phyloP scores from a whole-genome alignment of 2,113 vertebrate species.

The Panthera uncia region DNA sequence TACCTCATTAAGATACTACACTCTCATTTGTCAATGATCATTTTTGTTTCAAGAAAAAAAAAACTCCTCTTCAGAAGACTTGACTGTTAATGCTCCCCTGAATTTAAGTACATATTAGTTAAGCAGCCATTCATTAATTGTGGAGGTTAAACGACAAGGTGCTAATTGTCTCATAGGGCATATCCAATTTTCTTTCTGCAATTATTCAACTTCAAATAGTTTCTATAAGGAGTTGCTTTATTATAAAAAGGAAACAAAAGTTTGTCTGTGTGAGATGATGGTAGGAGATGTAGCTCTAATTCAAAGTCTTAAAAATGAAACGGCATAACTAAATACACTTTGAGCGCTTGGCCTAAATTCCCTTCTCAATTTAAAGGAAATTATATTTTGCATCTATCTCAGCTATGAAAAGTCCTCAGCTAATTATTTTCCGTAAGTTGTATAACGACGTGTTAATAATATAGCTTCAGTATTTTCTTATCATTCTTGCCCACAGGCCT shows the following conservation, averaged over 20 bases:
- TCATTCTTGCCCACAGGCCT: not conserved
- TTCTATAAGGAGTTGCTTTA: not conserved
- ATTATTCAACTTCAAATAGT: not conserved
- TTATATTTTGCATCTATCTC: not conserved
- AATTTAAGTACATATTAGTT: not conserved
- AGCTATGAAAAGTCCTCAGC: not conserved
- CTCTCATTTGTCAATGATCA: not conserved
- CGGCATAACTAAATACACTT: not conserved
- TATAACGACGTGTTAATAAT: not conserved
- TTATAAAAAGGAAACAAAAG: slow-evolving; percentile 34
- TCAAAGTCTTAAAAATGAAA: not conserved
- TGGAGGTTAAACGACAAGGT: not conserved
- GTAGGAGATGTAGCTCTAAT: not conserved
- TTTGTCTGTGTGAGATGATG: not conserved
- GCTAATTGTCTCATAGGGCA: not conserved
- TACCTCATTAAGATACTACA: not conserved
- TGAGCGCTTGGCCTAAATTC: not conserved
- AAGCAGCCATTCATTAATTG: not conserved
- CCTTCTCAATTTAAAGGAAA: not conserved
- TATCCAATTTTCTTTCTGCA: not conserved
- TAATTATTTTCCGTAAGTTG: not conserved
- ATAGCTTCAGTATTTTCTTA: not conserved
- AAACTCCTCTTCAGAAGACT: not conserved
- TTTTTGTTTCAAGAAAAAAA: not conserved
- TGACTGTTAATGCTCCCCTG: not conserved